These are phyloP conservation scores for Takifugu ocellatus DNA, from an alignment of 2,797 vertebrate genomes.

Conservation along the genomic window DNA sequence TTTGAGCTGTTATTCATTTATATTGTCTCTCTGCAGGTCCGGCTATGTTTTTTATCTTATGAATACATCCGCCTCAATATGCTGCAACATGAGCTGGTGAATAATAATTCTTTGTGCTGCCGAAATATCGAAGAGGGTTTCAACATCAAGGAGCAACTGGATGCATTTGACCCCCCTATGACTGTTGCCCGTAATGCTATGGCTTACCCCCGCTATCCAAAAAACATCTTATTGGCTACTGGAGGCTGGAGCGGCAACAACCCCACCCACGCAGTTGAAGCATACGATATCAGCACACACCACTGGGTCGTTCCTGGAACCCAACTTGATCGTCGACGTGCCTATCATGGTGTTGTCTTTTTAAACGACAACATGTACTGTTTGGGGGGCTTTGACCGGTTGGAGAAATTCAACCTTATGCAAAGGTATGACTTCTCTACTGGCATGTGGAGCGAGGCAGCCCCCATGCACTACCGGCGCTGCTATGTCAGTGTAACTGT, in stretches of 20 bases:
- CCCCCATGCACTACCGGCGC: slow-evolving; percentile 79
- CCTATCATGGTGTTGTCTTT: slow-evolving; percentile 76
- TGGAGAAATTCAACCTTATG: slow-evolving; percentile 77
- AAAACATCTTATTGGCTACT: slow-evolving; percentile 76
- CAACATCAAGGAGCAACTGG: slow-evolving; percentile 50
- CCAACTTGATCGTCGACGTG: slow-evolving; percentile 67
- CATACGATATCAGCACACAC: slow-evolving; percentile 71
- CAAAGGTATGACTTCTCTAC: slow-evolving; percentile 72
- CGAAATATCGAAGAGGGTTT: slow-evolving; percentile 50
- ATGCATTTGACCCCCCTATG: slow-evolving; percentile 17
- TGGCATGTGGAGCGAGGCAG: slow-evolving; percentile 77
- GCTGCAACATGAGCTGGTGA: slow-evolving; percentile 30
- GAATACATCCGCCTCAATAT: slow-evolving; percentile 25
- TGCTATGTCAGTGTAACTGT: slow-evolving; percentile 80
- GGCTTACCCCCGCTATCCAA: slow-evolving; percentile 77
- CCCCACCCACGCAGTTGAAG: slow-evolving; percentile 78
- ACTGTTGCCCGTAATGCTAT: slow-evolving; percentile 40
- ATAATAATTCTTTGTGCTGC: slow-evolving; percentile 18
- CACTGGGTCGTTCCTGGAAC: slow-evolving; percentile 73
- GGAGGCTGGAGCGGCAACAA: slow-evolving; percentile 77
- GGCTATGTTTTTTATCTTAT: not conserved
- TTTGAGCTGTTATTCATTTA: not conserved
- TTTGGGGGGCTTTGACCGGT: slow-evolving; percentile 75
- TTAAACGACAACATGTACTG: slow-evolving; percentile 60
- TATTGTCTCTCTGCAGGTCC: slow-evolving; percentile 27